These are phyloP conservation scores for Mormyrops attenuatus DNA, from an alignment of 2,797 vertebrate genomes.

Conservation along the genomic window DNA sequence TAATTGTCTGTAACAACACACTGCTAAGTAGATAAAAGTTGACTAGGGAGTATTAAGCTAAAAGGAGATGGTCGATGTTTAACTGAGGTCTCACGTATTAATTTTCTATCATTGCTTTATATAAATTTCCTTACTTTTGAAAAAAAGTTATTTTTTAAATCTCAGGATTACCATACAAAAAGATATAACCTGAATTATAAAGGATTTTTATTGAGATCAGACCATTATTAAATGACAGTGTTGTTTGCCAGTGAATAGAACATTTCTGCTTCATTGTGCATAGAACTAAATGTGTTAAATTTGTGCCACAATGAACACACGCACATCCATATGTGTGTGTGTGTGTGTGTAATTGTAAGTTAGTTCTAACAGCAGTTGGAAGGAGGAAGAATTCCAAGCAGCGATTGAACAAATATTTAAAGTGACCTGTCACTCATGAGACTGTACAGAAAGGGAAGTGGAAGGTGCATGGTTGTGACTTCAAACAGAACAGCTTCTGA, in stretches of 20 bases:
- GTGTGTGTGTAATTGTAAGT: not conserved
- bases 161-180: not conserved
- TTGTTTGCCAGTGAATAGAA: not conserved
- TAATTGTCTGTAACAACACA: not conserved
- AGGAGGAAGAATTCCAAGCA: not conserved
- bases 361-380: not conserved
- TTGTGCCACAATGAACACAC: not conserved
- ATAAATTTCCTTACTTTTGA: not conserved
- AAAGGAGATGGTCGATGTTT: too few species aligned
- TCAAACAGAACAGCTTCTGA: slow-evolving; percentile 13
- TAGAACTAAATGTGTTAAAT: not conserved
- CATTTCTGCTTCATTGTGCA: not conserved
- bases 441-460: slow-evolving; percentile 7
- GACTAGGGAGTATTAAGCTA: not conserved
- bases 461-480: not conserved
- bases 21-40: not conserved
- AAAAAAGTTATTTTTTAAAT: not conserved
- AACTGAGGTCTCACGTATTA: too few species aligned
- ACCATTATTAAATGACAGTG: not conserved
- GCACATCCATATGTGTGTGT: not conserved
- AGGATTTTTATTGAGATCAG: not conserved
- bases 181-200: not conserved
- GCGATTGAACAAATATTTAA: slow-evolving; percentile 12
- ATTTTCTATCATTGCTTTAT: too few species aligned
- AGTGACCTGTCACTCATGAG: slow-evolving; percentile 17